Base-by-base conservation (phyloP, 2,113 vertebrate species). In the Mormoops blainvillei region DNA sequence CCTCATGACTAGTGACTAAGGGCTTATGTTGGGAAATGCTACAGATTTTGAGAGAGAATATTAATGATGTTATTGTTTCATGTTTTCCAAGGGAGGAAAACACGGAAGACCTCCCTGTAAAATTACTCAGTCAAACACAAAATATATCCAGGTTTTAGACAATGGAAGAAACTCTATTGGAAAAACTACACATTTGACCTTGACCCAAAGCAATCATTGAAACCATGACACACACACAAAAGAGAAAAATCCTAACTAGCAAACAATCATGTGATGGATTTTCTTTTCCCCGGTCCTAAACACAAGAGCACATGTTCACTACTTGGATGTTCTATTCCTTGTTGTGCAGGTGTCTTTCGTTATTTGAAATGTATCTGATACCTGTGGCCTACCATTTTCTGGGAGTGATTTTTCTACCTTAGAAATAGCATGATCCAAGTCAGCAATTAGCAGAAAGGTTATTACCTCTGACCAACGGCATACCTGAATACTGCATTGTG, bases 131-230 rank as follows among this genome's bases (percentile, higher is more conserved):
- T 5, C 50, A 71, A 87, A 92, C 31, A 36, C 15, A 96, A 92
- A 94, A 73, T 78, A 67, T n/a, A 89, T 58, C 50, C 68, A 74
- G 80, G 8, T 74, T 95, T 93, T 63, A 96, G 80, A 97, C 94
- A 96, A 91, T 92, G 74, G 68, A 67, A 89, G 89, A 13, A 70
- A 84, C 31, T 95, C 24, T 78, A 4, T 11, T 96, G 88, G 71
- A 83, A 88, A 94, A 96, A 87, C 89, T 85, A 50, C 5, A 67
- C 24, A 54, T 68, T 92, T 97, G 73, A 56, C 77, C 33, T 92
- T 90, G 76, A 91, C 56, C 56, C 82, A 95, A 94, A 93, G 33
- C 86, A 93, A 16, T 86, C 11, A 94, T 91, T 95, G 82, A 90
- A 95, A 97, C 43, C 50, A 87, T 54, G 88, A 84, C 61, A 91